Evolutionary conservation across 2,113 vertebrate species (phyloP).

Genomic region (Erythrocebus patas): DNA sequence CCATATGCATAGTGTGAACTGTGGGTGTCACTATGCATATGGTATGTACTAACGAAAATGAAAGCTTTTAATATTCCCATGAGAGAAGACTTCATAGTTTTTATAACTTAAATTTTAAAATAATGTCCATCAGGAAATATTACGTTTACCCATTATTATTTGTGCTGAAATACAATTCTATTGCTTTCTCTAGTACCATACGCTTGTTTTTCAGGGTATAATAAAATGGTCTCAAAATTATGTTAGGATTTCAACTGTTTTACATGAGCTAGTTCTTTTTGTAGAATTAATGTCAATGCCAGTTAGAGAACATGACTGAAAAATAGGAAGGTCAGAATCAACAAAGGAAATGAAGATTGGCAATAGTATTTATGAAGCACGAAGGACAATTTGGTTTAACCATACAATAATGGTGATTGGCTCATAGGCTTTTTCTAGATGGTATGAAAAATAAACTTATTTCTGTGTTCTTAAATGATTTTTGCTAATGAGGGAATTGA

Average conservation of each 20-base stretch:
- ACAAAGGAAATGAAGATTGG: neutral
- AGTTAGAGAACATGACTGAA: slow-evolving; percentile 10
- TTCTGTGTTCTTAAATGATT: neutral
- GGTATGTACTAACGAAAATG: neutral
- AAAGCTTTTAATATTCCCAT: neutral
- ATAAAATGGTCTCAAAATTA: slow-evolving; percentile 10
- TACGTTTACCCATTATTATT: neutral
- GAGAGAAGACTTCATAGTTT: neutral
- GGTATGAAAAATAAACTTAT: neutral
- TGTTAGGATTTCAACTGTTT: slow-evolving; percentile 2
- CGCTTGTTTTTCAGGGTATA: neutral
- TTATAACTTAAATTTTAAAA: slow-evolving; percentile 38
- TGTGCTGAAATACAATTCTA: neutral
- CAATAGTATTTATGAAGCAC: neutral
- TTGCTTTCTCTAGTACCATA: neutral
- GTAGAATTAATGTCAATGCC: neutral
- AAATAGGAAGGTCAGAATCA: slow-evolving; percentile 25
- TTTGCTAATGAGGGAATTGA: neutral
- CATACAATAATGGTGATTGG: neutral
- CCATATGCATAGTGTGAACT: neutral
- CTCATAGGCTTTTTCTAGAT: neutral
- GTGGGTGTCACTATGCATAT: neutral
- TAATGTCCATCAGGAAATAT: neutral
- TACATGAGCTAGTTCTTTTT: neutral
- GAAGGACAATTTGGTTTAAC: neutral